Conservation (phyloP, 2,888 invertebrate genomes). For the Apotomis capreana region DNA sequence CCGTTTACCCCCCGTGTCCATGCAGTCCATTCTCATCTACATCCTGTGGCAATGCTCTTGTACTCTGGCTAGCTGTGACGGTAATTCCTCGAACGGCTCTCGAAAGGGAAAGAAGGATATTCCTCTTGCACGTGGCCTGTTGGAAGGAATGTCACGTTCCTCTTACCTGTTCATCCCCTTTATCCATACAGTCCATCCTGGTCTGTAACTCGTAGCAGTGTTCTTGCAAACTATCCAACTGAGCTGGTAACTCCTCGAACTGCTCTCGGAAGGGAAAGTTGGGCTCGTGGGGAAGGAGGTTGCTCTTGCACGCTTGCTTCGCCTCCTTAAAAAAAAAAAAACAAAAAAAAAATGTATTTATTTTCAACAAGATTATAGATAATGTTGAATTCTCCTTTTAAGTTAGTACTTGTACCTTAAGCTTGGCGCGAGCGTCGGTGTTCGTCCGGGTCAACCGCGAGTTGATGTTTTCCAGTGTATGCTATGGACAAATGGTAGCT, state of each 20-base stretch:
- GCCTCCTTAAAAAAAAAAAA: conserved; percentile 65
- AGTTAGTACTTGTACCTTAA: conserved; percentile 46
- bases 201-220: conserved; percentile 82
- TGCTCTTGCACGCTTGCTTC: conserved; percentile 79
- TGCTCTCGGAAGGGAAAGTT: conserved; percentile 80
- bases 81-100: conserved; percentile 76
- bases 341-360: no score
- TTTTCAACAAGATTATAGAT: no score
- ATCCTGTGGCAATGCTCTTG: conserved; percentile 80
- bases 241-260: conserved; percentile 81
- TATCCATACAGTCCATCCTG: conserved; percentile 85
- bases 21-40: conserved; percentile 60
- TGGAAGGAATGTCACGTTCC: conserved; percentile 5
- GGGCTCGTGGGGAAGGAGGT: conserved; percentile 78
- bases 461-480: conserved; percentile 67
- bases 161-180: conserved; percentile 82
- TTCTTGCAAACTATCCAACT: conserved; percentile 79
- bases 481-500: conserved; percentile 49
- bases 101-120: no score
- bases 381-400: no score
- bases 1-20: no score
- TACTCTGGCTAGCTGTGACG: conserved; percentile 79
- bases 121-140: no score
- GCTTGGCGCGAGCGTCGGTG: conserved; percentile 75
- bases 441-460: conserved; percentile 58